These are phyloP conservation scores for Peucedramus taeniatus DNA, from an alignment of 2,113 vertebrate genomes.

Conservation along the genomic window DNA sequence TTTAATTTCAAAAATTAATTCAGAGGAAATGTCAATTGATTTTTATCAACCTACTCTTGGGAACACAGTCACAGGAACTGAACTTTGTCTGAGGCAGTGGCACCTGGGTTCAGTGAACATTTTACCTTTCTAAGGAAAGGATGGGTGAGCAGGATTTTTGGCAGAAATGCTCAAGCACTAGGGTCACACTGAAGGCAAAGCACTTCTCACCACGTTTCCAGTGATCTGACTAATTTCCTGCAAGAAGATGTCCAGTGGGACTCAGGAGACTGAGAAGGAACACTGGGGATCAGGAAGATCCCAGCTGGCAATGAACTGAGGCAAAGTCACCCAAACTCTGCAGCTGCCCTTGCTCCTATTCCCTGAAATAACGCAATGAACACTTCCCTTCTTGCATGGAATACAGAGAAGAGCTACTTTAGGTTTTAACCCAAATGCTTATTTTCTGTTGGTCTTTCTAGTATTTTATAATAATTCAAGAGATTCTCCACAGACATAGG, in stretches of 20 bases:
- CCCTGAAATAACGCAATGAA: not conserved
- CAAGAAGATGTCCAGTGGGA: fast-evolving
- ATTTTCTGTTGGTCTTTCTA: not conserved
- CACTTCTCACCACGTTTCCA: not conserved
- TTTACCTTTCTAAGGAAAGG: not conserved
- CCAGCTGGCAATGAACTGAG: not conserved
- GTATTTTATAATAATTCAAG: not conserved
- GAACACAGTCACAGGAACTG: not conserved
- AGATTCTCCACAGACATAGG: not conserved
- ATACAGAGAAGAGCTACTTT: not conserved
- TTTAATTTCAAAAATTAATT: not conserved
- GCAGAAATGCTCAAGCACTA: not conserved
- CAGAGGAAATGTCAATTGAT: not conserved
- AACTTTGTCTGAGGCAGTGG: not conserved
- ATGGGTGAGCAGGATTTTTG: not conserved
- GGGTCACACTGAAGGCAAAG: not conserved
- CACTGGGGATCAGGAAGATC: not conserved
- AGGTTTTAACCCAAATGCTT: not conserved
- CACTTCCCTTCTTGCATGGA: not conserved
- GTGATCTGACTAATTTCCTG: not conserved
- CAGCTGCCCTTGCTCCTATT: not conserved
- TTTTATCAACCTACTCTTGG: not conserved
- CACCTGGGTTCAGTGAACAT: fast-evolving
- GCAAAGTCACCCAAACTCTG: not conserved
- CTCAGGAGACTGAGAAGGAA: not conserved